These are phyloP conservation scores for Platichthys flesus DNA, from an alignment of 2,113 vertebrate genomes.

Conservation along the genomic window DNA sequence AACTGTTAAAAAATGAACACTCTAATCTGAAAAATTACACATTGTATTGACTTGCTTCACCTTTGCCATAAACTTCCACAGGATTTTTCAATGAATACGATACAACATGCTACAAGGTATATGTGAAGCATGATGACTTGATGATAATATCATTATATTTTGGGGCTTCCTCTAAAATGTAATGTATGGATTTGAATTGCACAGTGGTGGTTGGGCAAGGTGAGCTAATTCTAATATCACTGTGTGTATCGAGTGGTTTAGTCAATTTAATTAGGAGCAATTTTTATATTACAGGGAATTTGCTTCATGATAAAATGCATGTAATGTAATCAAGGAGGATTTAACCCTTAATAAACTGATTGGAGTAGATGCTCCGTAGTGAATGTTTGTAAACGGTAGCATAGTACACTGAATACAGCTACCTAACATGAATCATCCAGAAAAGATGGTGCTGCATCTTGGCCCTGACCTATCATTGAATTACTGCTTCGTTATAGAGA, in stretches of 20 bases:
- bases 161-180: neutral
- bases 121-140: neutral
- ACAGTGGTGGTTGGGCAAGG: neutral
- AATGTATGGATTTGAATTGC: neutral
- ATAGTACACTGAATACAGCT: neutral
- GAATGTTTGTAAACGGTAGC: neutral
- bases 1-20: neutral
- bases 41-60: neutral
- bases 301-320: neutral
- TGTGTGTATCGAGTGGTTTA: neutral
- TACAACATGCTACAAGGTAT: neutral
- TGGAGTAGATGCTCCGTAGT: neutral
- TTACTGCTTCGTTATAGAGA: neutral
- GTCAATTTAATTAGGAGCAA: neutral
- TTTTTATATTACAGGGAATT: neutral
- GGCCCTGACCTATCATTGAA: neutral
- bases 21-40: neutral
- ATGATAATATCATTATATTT: neutral
- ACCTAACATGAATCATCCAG: neutral
- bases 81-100: neutral
- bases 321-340: neutral
- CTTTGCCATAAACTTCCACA: neutral
- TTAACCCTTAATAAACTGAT: neutral
- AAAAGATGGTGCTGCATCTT: neutral
- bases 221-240: neutral